These are phyloP conservation scores for Nemurella pictetii DNA, from an alignment of 2,888 invertebrate genomes.

Conservation along the genomic window DNA sequence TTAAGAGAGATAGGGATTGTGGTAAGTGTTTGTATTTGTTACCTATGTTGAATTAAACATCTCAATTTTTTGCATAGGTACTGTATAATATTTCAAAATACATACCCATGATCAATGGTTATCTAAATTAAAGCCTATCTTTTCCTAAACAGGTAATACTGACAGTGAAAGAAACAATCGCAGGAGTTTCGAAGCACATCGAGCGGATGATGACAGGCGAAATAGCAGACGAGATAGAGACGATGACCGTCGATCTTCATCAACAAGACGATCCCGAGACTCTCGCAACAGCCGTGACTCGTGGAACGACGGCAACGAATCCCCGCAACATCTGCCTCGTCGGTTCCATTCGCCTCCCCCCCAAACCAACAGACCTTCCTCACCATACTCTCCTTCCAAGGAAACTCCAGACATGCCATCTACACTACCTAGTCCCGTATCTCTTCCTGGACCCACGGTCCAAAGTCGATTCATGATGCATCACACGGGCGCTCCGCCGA, in stretches of 20 bases:
- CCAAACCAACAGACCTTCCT: constrained; percentile 35
- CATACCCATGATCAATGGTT: background rate
- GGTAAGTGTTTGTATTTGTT: too few relatives aligned
- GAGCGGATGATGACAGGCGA: background rate
- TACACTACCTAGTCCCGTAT: constrained; percentile 48
- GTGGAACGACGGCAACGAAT: constrained; percentile 5
- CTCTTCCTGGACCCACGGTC: constrained; percentile 49
- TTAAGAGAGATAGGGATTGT: background rate
- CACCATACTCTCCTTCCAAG: constrained; percentile 43
- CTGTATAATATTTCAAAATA: too few relatives aligned
- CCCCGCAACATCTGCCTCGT: background rate
- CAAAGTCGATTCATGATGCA: constrained; percentile 45
- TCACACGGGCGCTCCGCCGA: constrained; percentile 44
- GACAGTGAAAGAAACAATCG: background rate
- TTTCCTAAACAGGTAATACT: background rate
- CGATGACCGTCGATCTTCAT: constrained; percentile 18
- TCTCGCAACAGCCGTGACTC: background rate
- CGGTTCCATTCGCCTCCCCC: constrained; percentile 12
- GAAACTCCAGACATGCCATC: constrained; percentile 40
- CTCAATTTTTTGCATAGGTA: too few relatives aligned
- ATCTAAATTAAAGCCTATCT: background rate
- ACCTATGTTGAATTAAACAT: too few relatives aligned
- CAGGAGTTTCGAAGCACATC: background rate
- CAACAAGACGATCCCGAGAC: constrained; percentile 39
- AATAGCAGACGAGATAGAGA: background rate